Conservation (phyloP, 2,888 invertebrate genomes). For the Cryptocephalus primarius region DNA sequence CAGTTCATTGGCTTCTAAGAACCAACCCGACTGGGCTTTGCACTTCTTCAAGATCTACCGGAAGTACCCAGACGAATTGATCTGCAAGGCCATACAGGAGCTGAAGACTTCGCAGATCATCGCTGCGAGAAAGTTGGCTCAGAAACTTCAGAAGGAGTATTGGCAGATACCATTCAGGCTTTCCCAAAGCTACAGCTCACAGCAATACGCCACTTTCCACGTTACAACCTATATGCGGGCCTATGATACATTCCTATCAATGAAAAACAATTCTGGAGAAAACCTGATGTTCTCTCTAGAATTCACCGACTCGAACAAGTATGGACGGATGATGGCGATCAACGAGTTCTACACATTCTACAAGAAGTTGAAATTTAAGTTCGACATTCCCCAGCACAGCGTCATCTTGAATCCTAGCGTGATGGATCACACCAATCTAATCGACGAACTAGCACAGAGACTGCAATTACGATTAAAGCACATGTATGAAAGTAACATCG, state of each 20-base stretch:
- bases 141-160: slow-evolving; percentile 2
- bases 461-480: slow-evolving; percentile 29
- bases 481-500: slow-evolving; percentile 9
- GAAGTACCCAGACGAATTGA: slow-evolving; percentile 54
- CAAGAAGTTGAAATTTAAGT: slow-evolving; percentile 25
- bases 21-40: slow-evolving; percentile 43
- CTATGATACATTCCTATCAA: slow-evolving; percentile 11
- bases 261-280: slow-evolving; percentile 2
- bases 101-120: slow-evolving; percentile 34
- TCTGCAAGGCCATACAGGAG: slow-evolving; percentile 48
- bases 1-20: slow-evolving; percentile 48
- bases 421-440: slow-evolving; percentile 38
- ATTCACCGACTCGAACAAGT: slow-evolving; percentile 8
- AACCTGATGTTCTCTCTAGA: slow-evolving; percentile 4
- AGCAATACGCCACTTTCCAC: slow-evolving; percentile 18
- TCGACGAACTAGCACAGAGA: slow-evolving; percentile 32
- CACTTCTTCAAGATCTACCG: slow-evolving; percentile 62
- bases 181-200: slow-evolving; percentile 37
- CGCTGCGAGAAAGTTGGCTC: slow-evolving; percentile 15
- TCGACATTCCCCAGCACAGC: slow-evolving; percentile 45
- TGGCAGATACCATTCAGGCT: slow-evolving; percentile 31
- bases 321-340: slow-evolving; percentile 17
- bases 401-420: slow-evolving; percentile 44
- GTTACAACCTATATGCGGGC: slow-evolving; percentile 14
- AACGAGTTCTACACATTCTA: slow-evolving; percentile 17